Base-by-base conservation (phyloP, 92 coral and sea anemone species). In the Desmophyllum pertusum region DNA sequence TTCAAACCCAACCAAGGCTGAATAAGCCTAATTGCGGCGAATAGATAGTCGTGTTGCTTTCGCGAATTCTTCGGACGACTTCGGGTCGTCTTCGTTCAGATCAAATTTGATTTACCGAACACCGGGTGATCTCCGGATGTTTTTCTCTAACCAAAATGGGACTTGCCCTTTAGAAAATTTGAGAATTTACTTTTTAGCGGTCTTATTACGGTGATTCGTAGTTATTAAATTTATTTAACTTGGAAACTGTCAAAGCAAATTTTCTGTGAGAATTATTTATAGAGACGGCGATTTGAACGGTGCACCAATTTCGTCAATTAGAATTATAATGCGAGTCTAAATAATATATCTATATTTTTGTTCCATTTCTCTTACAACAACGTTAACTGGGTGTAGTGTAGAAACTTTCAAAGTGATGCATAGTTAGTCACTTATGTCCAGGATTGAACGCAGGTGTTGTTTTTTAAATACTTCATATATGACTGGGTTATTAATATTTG, bases 191-290 rank as follows among this genome's bases (percentile, higher is more conserved):
- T 23, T 29, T 36, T 77, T 8, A 39, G 35, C 9, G 3, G 45
- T 19, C 35, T 62, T 29, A 35, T n/a, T 27, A 48, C 13, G 68
- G 51, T 67, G 75, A 48, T 13, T 35, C 29, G 64, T 43, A 43
- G 38, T 67, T 9, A 61, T 39, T 25, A 65, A 63, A 14, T 37
- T 67, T 79, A 79, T 79, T 79, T 79, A 79, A 43, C 75, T 35
- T 50, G n/a, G 36, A 75, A 52, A 29, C 15, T 48, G 30, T 46
- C 33, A 35, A 79, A 79, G 30, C 33, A 79, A 79, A 30, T 64
- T 18, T 41, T 19, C 10, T 18, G 27, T 35, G 43, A 66, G 55
- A 45, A 65, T 10, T 79, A 79, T 79, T 79, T 79, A 79, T 79
- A 65, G 55, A 77, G 17, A 79, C n/a, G 33, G 45, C 19, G 31